Conservation (phyloP, 2,888 invertebrate genomes). For the Notodonta dromedarius region DNA sequence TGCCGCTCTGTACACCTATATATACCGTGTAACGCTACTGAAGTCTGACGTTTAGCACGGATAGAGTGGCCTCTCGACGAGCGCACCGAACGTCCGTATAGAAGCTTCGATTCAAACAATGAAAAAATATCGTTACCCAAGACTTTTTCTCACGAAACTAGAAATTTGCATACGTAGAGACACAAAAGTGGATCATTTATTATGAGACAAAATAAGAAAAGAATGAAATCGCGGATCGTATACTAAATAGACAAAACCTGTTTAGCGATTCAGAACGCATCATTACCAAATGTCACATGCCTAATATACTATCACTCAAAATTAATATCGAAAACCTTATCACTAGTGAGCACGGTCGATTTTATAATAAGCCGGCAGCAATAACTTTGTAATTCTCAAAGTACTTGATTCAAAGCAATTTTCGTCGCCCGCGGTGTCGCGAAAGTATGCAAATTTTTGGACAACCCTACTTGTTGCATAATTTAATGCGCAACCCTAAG, state of each 20-base stretch:
- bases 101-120: background rate
- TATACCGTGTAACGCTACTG: no score
- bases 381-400: slow-evolving; percentile 38
- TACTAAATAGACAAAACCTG: slow-evolving; percentile 79
- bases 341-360: slow-evolving; percentile 16
- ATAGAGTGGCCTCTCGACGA: no score
- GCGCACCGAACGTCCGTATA: no score
- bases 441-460: slow-evolving; percentile 65
- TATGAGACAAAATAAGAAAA: slow-evolving; percentile 47
- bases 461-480: slow-evolving; percentile 39
- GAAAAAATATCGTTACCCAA: slow-evolving; percentile 2
- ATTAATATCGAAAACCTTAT: slow-evolving; percentile 29
- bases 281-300: slow-evolving; percentile 54
- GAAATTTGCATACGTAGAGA: slow-evolving; percentile 54
- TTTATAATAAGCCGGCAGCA: slow-evolving; percentile 17
- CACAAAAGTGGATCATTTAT: slow-evolving; percentile 59
- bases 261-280: slow-evolving; percentile 76
- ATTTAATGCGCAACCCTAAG: slow-evolving; percentile 21
- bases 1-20: no score
- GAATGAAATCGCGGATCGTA: slow-evolving; percentile 60
- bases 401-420: slow-evolving; percentile 47
- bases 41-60: no score
- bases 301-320: slow-evolving; percentile 9
- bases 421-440: slow-evolving; percentile 60
- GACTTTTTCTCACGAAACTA: slow-evolving; percentile 64